Base-by-base conservation (phyloP, 2,113 vertebrate genomes). In the Onychostoma macrolepis region DNA sequence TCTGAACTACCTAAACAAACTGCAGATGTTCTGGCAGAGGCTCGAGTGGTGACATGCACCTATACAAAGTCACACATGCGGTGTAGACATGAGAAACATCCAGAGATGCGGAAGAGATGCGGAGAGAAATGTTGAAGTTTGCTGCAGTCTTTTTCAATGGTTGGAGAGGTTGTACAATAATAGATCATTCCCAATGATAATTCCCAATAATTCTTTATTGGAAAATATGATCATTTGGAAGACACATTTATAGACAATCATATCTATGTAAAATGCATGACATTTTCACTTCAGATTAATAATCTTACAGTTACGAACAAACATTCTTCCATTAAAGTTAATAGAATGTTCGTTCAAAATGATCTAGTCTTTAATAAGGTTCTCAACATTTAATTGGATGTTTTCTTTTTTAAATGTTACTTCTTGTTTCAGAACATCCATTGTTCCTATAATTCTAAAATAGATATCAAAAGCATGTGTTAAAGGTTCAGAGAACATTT, bases 21-120 rank as follows among this genome's bases (percentile, higher is more conserved):
- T 89, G 91, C 94, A 93, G 92, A 94, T 94, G 93, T 92, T 90
- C 92, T 91, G 92, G 92, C 90, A 85, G 89, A 90, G 85, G 65
- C 90, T 94, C 94, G 65, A 95, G 95, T 94, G 93, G 93, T 93
- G 93, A 95, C 95, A 95, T 92, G 94, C 85, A 94, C 86, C 84
- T 89, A 88, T 91, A 90, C 83, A 93, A 85, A 85, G 87, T 67
- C 86, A 88, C 89, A 94, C 88, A 90, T 90, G 90, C 89, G 88
- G 65, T 92, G 91, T 92, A 92, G 92, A 94, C 94, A 94, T 19
- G 78, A 38, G 33, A 63, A 80, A 8, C 78, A 0, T 41, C 13
- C 38, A 80, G 24, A n/a, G 56, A 80, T 63, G 24, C 3, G 36
- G 36, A 15, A 80, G 24, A n/a, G 56, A 80, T 63, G 24, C 3